phyloP scores from a whole-genome alignment of 1,140 invertebrate genomes.

The Trissolcus basalis region DNA sequence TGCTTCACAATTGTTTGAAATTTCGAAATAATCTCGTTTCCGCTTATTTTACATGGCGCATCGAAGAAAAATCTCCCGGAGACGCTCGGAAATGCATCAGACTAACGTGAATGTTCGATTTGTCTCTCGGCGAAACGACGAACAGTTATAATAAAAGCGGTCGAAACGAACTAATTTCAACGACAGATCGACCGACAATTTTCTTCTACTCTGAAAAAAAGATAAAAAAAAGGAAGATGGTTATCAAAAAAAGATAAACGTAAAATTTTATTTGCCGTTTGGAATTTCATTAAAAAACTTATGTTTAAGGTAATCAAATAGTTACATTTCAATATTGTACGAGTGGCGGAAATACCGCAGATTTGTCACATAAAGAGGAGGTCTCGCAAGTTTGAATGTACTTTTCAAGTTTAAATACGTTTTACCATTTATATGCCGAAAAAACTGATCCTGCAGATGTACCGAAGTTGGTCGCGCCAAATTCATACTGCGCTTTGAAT shows the following conservation, averaged over 20 bases:
- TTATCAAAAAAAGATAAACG: conserved; percentile 12
- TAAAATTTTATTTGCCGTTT: conserved; percentile 8
- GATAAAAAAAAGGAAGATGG: background rate
- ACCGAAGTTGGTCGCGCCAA: background rate
- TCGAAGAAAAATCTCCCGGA: no score
- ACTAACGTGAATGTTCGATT: no score
- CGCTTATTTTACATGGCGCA: no score
- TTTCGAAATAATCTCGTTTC: no score
- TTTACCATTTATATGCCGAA: conserved; percentile 13
- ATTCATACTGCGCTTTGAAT: background rate
- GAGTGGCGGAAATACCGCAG: conserved; percentile 21
- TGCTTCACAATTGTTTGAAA: no score
- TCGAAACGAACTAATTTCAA: no score
- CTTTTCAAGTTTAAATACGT: conserved; percentile 35
- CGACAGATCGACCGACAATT: no score
- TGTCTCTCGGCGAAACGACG: no score
- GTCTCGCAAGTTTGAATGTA: conserved; percentile 22
- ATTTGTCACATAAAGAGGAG: conserved; percentile 39
- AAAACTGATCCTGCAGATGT: conserved; percentile 1
- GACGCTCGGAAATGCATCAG: no score
- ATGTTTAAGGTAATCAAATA: conserved; percentile 11
- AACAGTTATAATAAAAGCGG: no score
- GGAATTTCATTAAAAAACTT: conserved; percentile 18
- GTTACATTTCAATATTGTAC: conserved; percentile 35
- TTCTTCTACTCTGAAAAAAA: no score